phyloP scores from a whole-genome alignment of 2,797 vertebrate species.

The Fundulus diaphanus region DNA sequence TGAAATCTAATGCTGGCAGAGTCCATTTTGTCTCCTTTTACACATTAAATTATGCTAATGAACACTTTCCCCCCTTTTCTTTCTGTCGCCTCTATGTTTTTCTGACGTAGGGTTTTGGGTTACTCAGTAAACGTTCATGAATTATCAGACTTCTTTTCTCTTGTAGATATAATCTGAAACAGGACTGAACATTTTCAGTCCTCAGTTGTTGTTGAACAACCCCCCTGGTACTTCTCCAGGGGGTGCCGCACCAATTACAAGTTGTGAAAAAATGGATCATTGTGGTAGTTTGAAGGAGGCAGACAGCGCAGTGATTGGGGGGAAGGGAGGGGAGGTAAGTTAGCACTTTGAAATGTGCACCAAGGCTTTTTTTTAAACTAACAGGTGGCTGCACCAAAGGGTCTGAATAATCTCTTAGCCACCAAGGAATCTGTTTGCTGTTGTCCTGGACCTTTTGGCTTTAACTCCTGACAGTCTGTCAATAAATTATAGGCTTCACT shows the following conservation, averaged over 20 bases:
- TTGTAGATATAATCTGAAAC: slow-evolving; percentile 38
- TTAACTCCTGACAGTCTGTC: not conserved
- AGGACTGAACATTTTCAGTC: slow-evolving; percentile 49
- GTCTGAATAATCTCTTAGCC: slow-evolving; percentile 10
- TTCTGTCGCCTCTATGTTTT: slow-evolving; percentile 34
- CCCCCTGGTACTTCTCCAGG: slow-evolving; percentile 41
- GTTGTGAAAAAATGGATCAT: slow-evolving; percentile 49
- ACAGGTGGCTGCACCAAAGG: slow-evolving; percentile 58
- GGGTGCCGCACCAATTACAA: slow-evolving; percentile 52
- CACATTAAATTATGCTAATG: slow-evolving; percentile 48
- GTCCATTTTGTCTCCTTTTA: slow-evolving; percentile 39
- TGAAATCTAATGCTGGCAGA: slow-evolving; percentile 49
- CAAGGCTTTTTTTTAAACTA: slow-evolving; percentile 23
- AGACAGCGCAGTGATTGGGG: slow-evolving; percentile 30
- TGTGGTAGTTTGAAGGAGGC: slow-evolving; percentile 49
- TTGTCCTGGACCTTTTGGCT: not conserved
- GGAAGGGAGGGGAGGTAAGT: slow-evolving; percentile 17
- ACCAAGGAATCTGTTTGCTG: not conserved
- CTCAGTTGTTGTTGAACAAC: slow-evolving; percentile 30
- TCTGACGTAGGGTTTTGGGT: slow-evolving; percentile 13
- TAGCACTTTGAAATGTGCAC: not conserved
- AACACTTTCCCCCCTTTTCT: slow-evolving; percentile 17
- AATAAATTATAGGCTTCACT: not conserved
- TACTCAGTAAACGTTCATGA: slow-evolving; percentile 27
- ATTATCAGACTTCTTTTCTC: slow-evolving; percentile 22